phyloP scores from a whole-genome alignment of 2,797 vertebrate genomes.

The Antennarius maculatus region DNA sequence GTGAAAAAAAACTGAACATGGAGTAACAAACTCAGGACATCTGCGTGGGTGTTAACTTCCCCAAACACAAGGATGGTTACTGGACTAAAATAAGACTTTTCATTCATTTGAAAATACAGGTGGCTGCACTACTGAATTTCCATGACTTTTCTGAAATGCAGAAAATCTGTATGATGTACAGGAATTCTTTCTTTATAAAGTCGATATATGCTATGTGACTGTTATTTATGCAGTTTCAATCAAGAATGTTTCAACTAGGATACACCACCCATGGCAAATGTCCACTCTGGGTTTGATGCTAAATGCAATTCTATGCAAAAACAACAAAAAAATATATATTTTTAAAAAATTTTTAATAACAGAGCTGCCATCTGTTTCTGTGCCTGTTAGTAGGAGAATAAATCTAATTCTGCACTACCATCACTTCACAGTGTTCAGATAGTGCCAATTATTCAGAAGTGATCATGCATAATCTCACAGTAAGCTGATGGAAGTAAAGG shows the following conservation, averaged over 20 bases:
- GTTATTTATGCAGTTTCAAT: background rate
- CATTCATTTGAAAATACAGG: no score
- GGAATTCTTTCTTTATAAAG: no score
- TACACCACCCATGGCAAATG: no score
- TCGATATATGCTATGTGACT: background rate
- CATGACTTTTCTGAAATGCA: no score
- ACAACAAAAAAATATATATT: background rate
- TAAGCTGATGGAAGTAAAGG: slow-evolving; percentile 35
- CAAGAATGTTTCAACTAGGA: background rate
- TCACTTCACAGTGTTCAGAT: slow-evolving; percentile 38
- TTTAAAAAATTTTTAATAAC: background rate
- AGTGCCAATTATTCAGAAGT: slow-evolving; percentile 50
- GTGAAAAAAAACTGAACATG: no score
- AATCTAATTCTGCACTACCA: slow-evolving; percentile 54
- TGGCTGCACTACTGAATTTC: no score
- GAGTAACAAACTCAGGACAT: no score
- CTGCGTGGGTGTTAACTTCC: no score
- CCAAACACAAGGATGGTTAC: no score
- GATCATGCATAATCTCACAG: slow-evolving; percentile 33
- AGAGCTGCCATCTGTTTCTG: slow-evolving; percentile 32
- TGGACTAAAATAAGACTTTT: no score
- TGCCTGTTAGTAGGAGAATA: slow-evolving; percentile 31
- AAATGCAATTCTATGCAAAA: slow-evolving; percentile 17
- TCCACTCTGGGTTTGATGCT: slow-evolving; percentile 3
- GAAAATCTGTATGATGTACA: no score